Conservation (phyloP, 2,113 vertebrate species). For the Nothobranchius kuhntae region DNA sequence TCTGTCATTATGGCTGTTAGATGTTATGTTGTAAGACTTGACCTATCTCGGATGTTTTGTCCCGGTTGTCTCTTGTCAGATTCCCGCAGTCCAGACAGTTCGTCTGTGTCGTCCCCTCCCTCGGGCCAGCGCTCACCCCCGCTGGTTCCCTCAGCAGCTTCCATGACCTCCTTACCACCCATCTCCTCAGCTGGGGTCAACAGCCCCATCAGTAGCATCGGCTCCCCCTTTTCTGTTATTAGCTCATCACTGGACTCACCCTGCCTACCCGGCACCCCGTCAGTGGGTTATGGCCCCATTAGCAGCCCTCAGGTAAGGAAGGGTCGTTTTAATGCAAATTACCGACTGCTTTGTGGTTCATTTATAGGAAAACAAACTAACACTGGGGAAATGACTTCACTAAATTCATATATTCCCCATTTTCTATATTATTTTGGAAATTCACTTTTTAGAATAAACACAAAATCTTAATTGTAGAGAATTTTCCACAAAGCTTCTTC, state of each 20-base stretch:
- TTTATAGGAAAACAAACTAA: not conserved
- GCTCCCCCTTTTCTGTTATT: slow-evolving; percentile 90
- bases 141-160: slow-evolving; percentile 74
- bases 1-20: no score
- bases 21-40: no score
- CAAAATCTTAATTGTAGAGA: no score
- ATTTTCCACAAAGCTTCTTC: no score
- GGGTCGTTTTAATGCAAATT: not conserved
- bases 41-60: no score
- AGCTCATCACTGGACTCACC: slow-evolving; percentile 92
- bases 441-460: no score
- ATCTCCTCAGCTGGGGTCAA: slow-evolving; percentile 78
- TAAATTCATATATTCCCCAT: no score
- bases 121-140: slow-evolving; percentile 78
- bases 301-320: slow-evolving; percentile 87
- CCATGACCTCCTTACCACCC: slow-evolving; percentile 80
- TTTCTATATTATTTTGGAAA: no score
- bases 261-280: slow-evolving; percentile 87
- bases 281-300: slow-evolving; percentile 89
- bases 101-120: slow-evolving; percentile 85
- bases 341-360: not conserved
- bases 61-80: slow-evolving; percentile 67
- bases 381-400: no score
- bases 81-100: slow-evolving; percentile 90
- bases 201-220: slow-evolving; percentile 84